These are phyloP conservation scores for Ceryle rudis DNA, from an alignment of 2,797 vertebrate genomes.

Conservation along the genomic window DNA sequence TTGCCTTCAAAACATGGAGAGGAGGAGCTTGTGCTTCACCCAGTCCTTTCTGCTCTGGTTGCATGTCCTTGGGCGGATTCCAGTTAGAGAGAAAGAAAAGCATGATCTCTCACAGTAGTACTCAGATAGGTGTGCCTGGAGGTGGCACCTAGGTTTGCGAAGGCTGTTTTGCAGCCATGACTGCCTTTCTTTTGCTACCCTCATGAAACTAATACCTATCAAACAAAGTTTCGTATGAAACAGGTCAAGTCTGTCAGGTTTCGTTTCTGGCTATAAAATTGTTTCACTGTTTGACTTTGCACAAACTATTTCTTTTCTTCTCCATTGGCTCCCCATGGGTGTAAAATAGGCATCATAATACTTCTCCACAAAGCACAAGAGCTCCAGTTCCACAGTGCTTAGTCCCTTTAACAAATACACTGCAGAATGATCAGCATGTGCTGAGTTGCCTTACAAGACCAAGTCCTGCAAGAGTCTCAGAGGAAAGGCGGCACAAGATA, in stretches of 20 bases:
- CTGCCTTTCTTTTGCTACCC: rapidly evolving
- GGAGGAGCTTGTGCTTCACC: not conserved
- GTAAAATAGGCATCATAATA: not conserved
- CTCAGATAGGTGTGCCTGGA: not conserved
- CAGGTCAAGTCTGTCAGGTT: not conserved
- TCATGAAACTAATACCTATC: not conserved
- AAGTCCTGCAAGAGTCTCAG: not conserved
- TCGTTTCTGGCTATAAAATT: not conserved
- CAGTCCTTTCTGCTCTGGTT: not conserved
- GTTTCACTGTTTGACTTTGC: not conserved
- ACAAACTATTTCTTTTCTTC: not conserved
- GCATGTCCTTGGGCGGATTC: not conserved
- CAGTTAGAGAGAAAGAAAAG: not conserved
- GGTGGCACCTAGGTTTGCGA: not conserved
- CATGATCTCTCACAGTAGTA: rapidly evolving
- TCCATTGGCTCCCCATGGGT: not conserved
- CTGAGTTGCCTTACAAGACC: not conserved
- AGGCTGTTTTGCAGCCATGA: not conserved
- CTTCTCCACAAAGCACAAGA: not conserved
- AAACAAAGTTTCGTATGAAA: not conserved
- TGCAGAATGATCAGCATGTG: not conserved
- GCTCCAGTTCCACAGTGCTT: not conserved
- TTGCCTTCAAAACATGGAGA: not conserved
- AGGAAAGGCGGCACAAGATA: not conserved
- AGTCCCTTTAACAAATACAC: not conserved